Evolutionary conservation across 1,140 invertebrate genomes (phyloP).

Genomic region (Drosophila jambulina): DNA sequence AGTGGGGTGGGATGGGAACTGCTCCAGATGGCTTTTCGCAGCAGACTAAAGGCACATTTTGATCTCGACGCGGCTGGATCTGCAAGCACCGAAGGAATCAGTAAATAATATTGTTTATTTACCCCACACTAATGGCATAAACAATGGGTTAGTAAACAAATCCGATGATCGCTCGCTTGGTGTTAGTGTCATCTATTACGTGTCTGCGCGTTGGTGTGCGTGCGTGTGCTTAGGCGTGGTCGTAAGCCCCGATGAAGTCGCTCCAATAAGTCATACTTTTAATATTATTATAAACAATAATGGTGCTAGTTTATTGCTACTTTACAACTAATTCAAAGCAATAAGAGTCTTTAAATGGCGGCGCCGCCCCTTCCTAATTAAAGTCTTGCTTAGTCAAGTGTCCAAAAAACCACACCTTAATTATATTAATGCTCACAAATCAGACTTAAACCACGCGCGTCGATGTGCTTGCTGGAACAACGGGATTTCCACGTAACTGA

Average conservation of each 20-base stretch:
- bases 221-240: conserved; percentile 62
- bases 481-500: too few relatives aligned
- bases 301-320: neutral
- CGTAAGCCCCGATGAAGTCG: conserved; percentile 20
- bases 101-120: conserved; percentile 63
- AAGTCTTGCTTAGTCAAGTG: conserved; percentile 52
- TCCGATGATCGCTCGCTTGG: neutral
- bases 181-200: conserved; percentile 39
- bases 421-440: neutral
- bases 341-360: neutral
- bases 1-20: conserved; percentile 30
- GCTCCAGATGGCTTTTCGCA: conserved; percentile 31
- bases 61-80: conserved; percentile 42
- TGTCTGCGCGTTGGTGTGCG: conserved; percentile 17
- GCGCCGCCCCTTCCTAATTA: conserved; percentile 42
- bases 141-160: conserved; percentile 50
- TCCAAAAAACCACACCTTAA: conserved; percentile 74
- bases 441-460: neutral
- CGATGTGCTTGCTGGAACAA: neutral
- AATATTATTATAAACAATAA: neutral
- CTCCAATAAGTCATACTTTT: conserved; percentile 1
- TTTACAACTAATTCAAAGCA: neutral
- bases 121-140: conserved; percentile 40
- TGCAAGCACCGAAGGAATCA: conserved; percentile 52
- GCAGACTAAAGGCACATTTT: conserved; percentile 74